These are phyloP conservation scores for Synergus japonicus DNA, from an alignment of 2,888 invertebrate genomes.

Conservation along the genomic window DNA sequence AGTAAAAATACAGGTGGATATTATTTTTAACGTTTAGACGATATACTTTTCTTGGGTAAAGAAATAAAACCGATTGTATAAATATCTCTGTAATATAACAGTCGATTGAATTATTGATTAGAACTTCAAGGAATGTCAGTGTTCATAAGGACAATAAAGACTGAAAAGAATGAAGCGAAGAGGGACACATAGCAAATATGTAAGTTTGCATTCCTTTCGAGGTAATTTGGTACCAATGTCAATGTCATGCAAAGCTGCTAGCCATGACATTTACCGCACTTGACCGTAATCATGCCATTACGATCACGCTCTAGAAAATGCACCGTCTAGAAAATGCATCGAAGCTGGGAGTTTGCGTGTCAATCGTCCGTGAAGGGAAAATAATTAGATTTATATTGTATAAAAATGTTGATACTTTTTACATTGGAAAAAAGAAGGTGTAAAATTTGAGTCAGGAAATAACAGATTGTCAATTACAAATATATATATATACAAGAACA, in stretches of 20 bases:
- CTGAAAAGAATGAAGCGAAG: background rate
- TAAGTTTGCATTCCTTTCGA: conserved; percentile 29
- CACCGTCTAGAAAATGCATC: background rate
- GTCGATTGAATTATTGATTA: conserved; percentile 1
- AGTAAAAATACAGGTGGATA: too few species aligned
- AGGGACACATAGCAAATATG: conserved; percentile 14
- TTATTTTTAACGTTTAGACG: too few species aligned
- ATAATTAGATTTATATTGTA: conserved; percentile 23
- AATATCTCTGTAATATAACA: background rate
- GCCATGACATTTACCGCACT: conserved; percentile 39
- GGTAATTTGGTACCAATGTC: conserved; percentile 16
- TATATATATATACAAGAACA: background rate
- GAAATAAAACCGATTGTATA: background rate
- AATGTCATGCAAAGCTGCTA: conserved; percentile 34
- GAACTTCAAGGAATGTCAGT: background rate
- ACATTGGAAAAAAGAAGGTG: too few species aligned
- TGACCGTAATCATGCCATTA: conserved; percentile 35
- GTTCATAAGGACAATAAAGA: conserved; percentile 21
- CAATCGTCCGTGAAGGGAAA: conserved; percentile 32
- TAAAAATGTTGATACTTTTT: conserved; percentile 3
- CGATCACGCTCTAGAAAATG: conserved; percentile 1
- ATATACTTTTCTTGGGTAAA: too few species aligned
- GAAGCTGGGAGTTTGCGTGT: conserved; percentile 24
- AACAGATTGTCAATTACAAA: too few species aligned
- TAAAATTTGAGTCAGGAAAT: too few species aligned